phyloP scores from a whole-genome alignment of 2,888 invertebrate genomes.

The Agapetus fuscipes region DNA sequence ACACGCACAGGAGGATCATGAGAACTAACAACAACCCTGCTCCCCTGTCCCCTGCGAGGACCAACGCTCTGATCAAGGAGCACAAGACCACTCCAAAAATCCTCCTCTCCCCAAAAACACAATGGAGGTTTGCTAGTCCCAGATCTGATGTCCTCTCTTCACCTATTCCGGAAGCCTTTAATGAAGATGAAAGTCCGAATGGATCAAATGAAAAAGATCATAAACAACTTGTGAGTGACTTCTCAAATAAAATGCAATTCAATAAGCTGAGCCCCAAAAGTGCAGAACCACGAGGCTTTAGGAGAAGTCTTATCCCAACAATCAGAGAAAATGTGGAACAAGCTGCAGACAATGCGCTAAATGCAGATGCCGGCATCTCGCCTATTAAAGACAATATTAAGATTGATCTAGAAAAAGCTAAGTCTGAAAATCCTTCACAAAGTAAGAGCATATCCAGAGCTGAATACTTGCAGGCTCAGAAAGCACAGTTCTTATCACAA shows the following conservation, averaged over 20 bases:
- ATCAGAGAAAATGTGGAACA: conserved; percentile 13
- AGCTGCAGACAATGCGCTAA: conserved; percentile 1
- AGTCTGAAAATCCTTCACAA: conserved; percentile 16
- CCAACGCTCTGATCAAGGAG: conserved; percentile 39
- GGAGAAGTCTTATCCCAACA: conserved; percentile 17
- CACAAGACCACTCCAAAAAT: conserved; percentile 52
- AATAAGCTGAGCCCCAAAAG: not conserved
- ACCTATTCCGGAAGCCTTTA: conserved; percentile 74
- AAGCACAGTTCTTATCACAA: conserved; percentile 46
- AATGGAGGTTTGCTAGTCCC: conserved; percentile 64
- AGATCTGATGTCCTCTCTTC: conserved; percentile 77
- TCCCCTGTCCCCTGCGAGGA: conserved; percentile 47
- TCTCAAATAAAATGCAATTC: conserved; percentile 6
- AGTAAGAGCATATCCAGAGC: conserved; percentile 32
- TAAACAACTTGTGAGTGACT: conserved; percentile 14
- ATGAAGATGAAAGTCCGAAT: conserved; percentile 64
- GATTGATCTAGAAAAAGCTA: conserved; percentile 2
- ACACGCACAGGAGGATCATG: conserved; percentile 52
- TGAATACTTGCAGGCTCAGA: conserved; percentile 49
- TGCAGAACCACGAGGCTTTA: conserved; percentile 11
- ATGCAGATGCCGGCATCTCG: conserved; percentile 9
- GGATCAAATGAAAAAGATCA: conserved; percentile 49
- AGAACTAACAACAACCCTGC: conserved; percentile 34
- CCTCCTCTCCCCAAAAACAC: conserved; percentile 58
- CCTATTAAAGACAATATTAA: conserved; percentile 13